Evolutionary conservation across 1,140 invertebrate genomes (phyloP).

Genomic region (Trichonephila clavata): DNA sequence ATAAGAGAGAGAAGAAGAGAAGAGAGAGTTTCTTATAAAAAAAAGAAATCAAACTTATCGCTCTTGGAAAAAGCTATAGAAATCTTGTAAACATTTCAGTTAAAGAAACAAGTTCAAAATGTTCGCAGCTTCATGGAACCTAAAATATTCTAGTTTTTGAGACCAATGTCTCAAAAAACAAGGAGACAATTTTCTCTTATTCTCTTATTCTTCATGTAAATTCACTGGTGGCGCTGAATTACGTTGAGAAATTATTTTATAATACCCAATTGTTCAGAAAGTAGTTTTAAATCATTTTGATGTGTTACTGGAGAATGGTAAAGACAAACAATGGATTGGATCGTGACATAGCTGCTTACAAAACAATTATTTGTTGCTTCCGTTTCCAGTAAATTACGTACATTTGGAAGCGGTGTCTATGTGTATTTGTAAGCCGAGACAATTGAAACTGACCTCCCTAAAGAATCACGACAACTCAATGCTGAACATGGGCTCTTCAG

Average conservation of each 20-base stretch:
- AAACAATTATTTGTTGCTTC: constrained; percentile 41
- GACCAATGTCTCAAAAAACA: neutral
- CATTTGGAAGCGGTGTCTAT: constrained; percentile 12
- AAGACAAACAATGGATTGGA: constrained; percentile 10
- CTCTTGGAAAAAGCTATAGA: too few relatives aligned
- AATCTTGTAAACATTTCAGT: too few relatives aligned
- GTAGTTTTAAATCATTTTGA: constrained; percentile 19
- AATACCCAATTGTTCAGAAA: constrained; percentile 16
- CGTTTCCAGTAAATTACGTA: constrained; percentile 25
- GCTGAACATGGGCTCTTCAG: neutral
- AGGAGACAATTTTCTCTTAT: neutral
- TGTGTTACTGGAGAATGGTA: neutral
- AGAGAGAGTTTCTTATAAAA: too few relatives aligned
- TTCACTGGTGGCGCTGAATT: neutral
- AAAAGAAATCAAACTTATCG: too few relatives aligned
- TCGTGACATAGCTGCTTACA: constrained; percentile 34
- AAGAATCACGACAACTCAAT: constrained; percentile 5
- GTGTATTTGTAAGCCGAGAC: neutral
- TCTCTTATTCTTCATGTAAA: constrained; percentile 17
- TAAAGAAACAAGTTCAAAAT: too few relatives aligned
- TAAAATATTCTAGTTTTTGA: neutral
- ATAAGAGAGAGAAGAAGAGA: too few relatives aligned
- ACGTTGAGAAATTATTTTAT: constrained; percentile 5
- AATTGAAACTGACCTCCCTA: constrained; percentile 15
- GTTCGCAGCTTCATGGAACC: neutral